Evolutionary conservation across 2,797 vertebrate species (phyloP).

Genomic region (Dendrocincla tyrannina): DNA sequence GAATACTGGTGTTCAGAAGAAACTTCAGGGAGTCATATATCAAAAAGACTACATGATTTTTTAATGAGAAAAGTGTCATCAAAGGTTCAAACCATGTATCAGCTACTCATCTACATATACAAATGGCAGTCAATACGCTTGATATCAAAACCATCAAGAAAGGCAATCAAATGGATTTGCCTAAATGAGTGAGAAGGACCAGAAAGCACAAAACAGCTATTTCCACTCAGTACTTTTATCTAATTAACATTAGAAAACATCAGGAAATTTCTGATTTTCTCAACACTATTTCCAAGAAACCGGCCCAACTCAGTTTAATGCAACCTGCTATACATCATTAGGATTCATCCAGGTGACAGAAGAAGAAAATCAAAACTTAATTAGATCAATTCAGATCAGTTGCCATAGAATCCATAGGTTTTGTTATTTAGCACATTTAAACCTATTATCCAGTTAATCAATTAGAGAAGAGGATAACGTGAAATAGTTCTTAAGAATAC

Average conservation of each 20-base stretch:
- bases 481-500: slow-evolving; percentile 39
- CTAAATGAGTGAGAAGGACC: neutral
- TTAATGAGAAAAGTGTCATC: neutral
- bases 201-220: neutral
- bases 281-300: neutral
- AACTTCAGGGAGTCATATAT: neutral
- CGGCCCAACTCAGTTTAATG: neutral
- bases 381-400: slow-evolving; percentile 55
- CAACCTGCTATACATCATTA: neutral
- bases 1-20: neutral
- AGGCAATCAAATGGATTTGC: neutral
- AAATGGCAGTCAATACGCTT: fast-evolving
- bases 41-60: neutral
- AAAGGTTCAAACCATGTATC: neutral
- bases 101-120: neutral
- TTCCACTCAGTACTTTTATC: neutral
- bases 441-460: slow-evolving; percentile 64
- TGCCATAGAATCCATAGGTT: slow-evolving; percentile 46
- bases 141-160: neutral
- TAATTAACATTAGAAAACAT: neutral
- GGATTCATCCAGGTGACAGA: neutral
- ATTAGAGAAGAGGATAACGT: slow-evolving; percentile 54
- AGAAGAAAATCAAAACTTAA: neutral
- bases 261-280: neutral
- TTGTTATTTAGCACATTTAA: slow-evolving; percentile 65